A percentile compares a stretch with the other conserved stretches of the same genome.
phyloP scores from a whole-genome alignment of 2,113 vertebrate species.

The Tricholaema leucomelas region DNA sequence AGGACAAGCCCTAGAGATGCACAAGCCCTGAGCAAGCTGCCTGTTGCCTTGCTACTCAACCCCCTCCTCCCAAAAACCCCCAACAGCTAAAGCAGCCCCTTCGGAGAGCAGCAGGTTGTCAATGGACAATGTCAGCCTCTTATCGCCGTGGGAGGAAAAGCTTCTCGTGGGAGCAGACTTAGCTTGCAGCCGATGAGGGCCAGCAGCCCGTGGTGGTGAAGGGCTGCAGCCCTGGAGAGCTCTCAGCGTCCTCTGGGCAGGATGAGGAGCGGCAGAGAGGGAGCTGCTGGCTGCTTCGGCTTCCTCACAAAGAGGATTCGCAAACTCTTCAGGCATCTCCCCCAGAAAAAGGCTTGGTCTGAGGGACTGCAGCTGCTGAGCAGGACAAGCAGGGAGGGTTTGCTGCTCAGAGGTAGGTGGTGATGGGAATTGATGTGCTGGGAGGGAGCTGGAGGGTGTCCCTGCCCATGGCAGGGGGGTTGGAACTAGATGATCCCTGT shows the following conservation, averaged over 20 bases:
- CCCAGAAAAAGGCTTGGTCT: constrained; percentile 80
- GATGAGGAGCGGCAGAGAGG: constrained; percentile 64
- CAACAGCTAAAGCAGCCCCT: neutral
- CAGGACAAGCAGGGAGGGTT: constrained; percentile 75
- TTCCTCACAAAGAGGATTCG: constrained; percentile 81
- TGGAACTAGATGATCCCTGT: too few species aligned
- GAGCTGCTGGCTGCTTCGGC: constrained; percentile 82
- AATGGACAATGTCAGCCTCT: neutral
- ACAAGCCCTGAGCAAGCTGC: neutral
- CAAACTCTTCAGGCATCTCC: constrained; percentile 85
- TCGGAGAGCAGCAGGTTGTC: neutral
- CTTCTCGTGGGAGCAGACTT: neutral
- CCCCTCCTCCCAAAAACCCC: neutral
- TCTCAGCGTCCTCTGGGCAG: neutral
- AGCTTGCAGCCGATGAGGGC: neutral
- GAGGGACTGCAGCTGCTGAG: constrained; percentile 73
- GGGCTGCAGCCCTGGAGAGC: constrained; percentile 1
- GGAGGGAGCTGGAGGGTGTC: too few species aligned
- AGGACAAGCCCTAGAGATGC: constrained; percentile 36
- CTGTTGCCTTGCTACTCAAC: neutral
- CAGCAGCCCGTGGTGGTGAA: neutral
- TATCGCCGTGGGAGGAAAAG: constrained; percentile 5
- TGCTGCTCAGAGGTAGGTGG: constrained; percentile 46
- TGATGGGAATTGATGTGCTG: accelerated
- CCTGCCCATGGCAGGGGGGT: too few species aligned